phyloP scores from a whole-genome alignment of 2,888 invertebrate genomes.

The Pristionchus fissidentatus region DNA sequence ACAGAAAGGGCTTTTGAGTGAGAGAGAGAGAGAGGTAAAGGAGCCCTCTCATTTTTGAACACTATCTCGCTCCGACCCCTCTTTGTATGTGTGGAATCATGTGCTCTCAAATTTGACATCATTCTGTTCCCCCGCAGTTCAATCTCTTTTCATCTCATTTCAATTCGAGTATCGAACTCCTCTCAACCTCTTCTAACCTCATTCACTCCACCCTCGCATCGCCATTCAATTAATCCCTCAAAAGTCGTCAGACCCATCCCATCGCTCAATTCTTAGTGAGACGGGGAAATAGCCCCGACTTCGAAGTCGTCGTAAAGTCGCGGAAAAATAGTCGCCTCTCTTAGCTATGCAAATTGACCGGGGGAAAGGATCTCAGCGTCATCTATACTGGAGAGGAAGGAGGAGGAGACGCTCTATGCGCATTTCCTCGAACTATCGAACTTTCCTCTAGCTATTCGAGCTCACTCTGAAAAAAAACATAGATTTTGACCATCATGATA shows the following conservation, averaged over 20 bases:
- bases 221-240: background rate
- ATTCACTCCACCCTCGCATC: background rate
- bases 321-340: constrained; percentile 28
- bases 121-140: background rate
- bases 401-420: background rate
- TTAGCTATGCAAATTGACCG: constrained; percentile 34
- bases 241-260: constrained; percentile 4
- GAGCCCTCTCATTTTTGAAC: too few species aligned
- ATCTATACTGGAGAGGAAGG: constrained; percentile 2
- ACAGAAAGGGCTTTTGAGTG: too few species aligned
- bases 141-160: background rate
- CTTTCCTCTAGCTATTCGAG: too few species aligned
- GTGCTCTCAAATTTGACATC: background rate
- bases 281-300: too few species aligned
- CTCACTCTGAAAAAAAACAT: too few species aligned
- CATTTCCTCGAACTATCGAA: too few species aligned
- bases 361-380: background rate
- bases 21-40: too few species aligned
- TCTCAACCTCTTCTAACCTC: background rate
- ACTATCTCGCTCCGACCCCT: too few species aligned
- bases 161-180: too few species aligned
- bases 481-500: too few species aligned
- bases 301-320: constrained; percentile 12
- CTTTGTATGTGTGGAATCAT: too few species aligned
- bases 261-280: background rate